phyloP scores from a whole-genome alignment of 2,797 vertebrate species.

The Parotocinclus haroldoi region DNA sequence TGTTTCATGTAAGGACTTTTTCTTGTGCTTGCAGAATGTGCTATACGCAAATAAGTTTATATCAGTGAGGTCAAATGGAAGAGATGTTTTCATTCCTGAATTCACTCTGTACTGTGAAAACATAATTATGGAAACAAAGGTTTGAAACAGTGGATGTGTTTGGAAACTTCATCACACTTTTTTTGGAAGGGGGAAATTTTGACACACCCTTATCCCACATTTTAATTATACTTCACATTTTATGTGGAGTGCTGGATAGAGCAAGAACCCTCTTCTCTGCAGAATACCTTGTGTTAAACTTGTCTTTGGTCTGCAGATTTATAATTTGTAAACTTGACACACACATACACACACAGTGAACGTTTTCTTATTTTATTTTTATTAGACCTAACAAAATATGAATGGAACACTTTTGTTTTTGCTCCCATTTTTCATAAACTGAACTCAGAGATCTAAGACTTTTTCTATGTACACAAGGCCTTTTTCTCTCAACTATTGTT shows the following conservation, averaged over 20 bases:
- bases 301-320: not conserved
- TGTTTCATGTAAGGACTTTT: slow-evolving; percentile 2
- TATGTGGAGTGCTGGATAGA: slow-evolving; percentile 26
- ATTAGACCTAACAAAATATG: too few relatives aligned
- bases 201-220: slow-evolving; percentile 50
- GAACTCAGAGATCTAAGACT: too few relatives aligned
- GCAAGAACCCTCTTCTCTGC: slow-evolving; percentile 11
- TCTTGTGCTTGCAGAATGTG: not conserved
- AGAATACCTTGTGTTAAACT: too few relatives aligned
- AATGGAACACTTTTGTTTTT: too few relatives aligned
- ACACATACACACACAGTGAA: not conserved
- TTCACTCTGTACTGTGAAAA: slow-evolving; percentile 14
- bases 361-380: too few relatives aligned
- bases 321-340: not conserved
- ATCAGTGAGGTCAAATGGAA: slow-evolving; percentile 28
- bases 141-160: slow-evolving; percentile 40
- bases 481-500: too few relatives aligned
- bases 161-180: slow-evolving; percentile 51
- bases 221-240: too few relatives aligned
- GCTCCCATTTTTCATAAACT: too few relatives aligned
- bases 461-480: too few relatives aligned
- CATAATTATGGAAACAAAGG: slow-evolving; percentile 6
- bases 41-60: slow-evolving; percentile 19
- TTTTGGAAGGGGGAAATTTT: slow-evolving; percentile 36
- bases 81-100: slow-evolving; percentile 12